Percentiles rank a stretch among this genome's conserved stretches.
Evolutionary conservation across 2,888 invertebrate genomes (phyloP).

Genomic region (Drosophila bunnanda): DNA sequence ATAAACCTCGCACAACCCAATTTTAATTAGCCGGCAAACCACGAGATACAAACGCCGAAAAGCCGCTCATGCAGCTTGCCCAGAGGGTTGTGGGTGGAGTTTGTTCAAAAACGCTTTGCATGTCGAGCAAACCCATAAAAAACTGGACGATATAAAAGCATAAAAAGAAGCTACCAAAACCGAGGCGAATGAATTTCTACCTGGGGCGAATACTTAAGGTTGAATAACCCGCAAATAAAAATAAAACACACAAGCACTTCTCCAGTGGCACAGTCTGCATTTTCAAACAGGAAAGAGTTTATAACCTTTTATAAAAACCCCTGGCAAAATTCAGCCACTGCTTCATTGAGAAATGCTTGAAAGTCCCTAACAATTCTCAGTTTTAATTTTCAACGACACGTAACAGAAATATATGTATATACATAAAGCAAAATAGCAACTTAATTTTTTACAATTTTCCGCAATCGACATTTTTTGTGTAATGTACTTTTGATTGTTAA

Average conservation of each 20-base stretch:
- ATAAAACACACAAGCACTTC: slow-evolving; percentile 1
- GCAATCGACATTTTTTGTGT: slow-evolving; percentile 36
- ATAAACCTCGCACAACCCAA: slow-evolving; percentile 49
- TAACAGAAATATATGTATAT: slow-evolving; percentile 33
- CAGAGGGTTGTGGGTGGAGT: slow-evolving; percentile 12
- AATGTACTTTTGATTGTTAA: slow-evolving; percentile 18
- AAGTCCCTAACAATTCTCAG: slow-evolving; percentile 31
- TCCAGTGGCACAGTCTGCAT: not conserved
- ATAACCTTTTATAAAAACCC: slow-evolving; percentile 12
- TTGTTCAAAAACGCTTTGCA: slow-evolving; percentile 50
- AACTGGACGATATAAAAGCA: slow-evolving; percentile 36
- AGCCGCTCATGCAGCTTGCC: slow-evolving; percentile 40
- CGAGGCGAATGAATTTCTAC: slow-evolving; percentile 21
- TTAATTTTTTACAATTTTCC: slow-evolving; percentile 43
- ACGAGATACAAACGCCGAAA: slow-evolving; percentile 42
- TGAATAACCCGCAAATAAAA: slow-evolving; percentile 38
- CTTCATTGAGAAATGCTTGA: not conserved
- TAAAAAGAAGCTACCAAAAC: slow-evolving; percentile 10
- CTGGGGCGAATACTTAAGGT: slow-evolving; percentile 36
- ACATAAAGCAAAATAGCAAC: slow-evolving; percentile 14
- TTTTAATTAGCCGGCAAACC: slow-evolving; percentile 60
- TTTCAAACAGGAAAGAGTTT: not conserved
- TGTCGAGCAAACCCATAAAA: slow-evolving; percentile 55
- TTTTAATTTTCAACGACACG: slow-evolving; percentile 70
- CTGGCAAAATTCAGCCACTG: not conserved